Evolutionary conservation across 1,140 invertebrate species (phyloP).

Genomic region (Tetramorium simillimum): DNA sequence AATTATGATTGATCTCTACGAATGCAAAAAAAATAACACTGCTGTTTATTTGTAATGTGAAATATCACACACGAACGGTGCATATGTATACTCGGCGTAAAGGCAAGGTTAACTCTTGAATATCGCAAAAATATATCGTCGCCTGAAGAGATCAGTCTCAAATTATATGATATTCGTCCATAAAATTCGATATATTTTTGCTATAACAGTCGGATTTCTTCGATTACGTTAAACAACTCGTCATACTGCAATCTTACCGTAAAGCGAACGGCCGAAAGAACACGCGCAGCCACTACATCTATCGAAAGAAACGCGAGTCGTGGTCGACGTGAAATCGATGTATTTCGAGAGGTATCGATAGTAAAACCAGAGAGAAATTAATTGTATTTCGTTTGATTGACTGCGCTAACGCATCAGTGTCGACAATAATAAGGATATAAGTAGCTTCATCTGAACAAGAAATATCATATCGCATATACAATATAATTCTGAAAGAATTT

Average conservation of each 20-base stretch:
- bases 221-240: conserved; percentile 62
- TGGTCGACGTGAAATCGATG: background rate
- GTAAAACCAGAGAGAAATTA: too few relatives aligned
- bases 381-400: too few relatives aligned
- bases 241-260: conserved; percentile 68
- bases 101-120: background rate
- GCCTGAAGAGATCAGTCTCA: background rate
- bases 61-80: conserved; percentile 30
- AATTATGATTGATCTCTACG: background rate
- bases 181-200: conserved; percentile 37
- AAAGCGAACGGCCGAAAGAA: conserved; percentile 42
- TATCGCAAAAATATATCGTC: conserved; percentile 62
- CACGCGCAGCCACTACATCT: background rate
- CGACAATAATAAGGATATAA: too few relatives aligned
- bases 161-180: conserved; percentile 46
- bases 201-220: conserved; percentile 68
- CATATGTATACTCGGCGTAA: background rate
- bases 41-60: background rate
- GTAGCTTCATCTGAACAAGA: too few relatives aligned
- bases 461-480: too few relatives aligned
- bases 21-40: background rate
- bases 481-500: too few relatives aligned
- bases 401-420: too few relatives aligned
- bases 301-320: background rate
- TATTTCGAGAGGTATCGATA: conserved; percentile 16